These are phyloP conservation scores for Aphelocoma coerulescens DNA, from an alignment of 2,113 vertebrate species.

Conservation along the genomic window DNA sequence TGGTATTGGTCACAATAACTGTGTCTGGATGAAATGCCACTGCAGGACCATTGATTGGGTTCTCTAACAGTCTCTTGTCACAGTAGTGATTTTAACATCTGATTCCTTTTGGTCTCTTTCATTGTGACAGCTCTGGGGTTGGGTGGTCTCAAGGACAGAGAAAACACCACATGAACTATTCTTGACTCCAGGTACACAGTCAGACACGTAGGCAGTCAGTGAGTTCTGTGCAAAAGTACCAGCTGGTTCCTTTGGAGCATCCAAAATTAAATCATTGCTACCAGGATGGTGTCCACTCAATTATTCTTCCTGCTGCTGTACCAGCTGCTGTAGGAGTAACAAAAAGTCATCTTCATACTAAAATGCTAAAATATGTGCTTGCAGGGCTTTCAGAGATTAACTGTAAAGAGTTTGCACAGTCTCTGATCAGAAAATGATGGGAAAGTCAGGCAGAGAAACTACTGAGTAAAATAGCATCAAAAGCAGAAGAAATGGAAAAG, in stretches of 20 bases:
- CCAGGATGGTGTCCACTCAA: not conserved
- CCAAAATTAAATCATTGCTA: not conserved
- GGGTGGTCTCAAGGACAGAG: not conserved
- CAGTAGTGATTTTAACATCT: not conserved
- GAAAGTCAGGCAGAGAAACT: not conserved
- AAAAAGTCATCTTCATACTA: not conserved
- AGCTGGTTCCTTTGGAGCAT: not conserved
- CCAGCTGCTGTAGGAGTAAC: not conserved
- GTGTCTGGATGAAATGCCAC: not conserved
- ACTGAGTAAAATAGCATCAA: not conserved
- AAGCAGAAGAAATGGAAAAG: not conserved
- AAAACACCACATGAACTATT: fast-evolving
- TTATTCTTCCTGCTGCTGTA: not conserved
- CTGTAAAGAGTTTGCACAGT: not conserved
- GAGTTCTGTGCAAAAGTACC: not conserved
- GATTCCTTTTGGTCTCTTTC: not conserved
- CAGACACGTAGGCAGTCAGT: fast-evolving
- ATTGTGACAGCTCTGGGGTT: not conserved
- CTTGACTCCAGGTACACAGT: not conserved
- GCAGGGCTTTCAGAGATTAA: not conserved
- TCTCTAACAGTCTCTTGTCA: not conserved
- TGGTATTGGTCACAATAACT: not conserved
- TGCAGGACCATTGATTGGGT: not conserved
- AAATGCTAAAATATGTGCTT: not conserved
- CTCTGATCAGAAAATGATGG: not conserved